Conservation (phyloP, 2,888 invertebrate genomes). For the Drosophila pseudotalamancana region DNA sequence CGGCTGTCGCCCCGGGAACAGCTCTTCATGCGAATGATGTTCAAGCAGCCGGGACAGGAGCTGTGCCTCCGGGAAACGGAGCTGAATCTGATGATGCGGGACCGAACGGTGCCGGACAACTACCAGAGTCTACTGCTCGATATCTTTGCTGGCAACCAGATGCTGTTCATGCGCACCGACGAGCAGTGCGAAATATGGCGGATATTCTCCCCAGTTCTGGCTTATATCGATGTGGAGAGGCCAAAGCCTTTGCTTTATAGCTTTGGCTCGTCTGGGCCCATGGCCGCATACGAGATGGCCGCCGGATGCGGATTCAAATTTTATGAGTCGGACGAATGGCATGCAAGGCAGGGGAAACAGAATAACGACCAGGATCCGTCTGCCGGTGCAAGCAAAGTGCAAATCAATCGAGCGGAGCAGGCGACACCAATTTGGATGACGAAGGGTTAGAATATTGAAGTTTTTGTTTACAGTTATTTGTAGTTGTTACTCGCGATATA, state of each 20-base stretch:
- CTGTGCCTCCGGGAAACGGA: constrained; percentile 47
- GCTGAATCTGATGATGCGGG: constrained; percentile 33
- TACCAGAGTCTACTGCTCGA: constrained; percentile 47
- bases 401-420: constrained; percentile 12
- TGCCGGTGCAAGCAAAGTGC: not conserved
- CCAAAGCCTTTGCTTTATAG: constrained; percentile 49
- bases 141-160: constrained; percentile 58
- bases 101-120: constrained; percentile 8
- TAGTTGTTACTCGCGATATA: not conserved
- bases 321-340: constrained; percentile 56
- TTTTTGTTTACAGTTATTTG: constrained; percentile 7
- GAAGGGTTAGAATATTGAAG: constrained; percentile 3
- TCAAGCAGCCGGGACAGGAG: constrained; percentile 46
- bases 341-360: constrained; percentile 19
- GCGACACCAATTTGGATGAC: constrained; percentile 38
- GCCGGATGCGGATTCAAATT: constrained; percentile 52
- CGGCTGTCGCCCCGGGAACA: constrained; percentile 51
- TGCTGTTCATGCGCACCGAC: constrained; percentile 70
- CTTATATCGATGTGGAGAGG: constrained; percentile 47
- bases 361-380: not conserved
- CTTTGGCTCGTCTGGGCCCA: constrained; percentile 57
- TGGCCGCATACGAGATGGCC: constrained; percentile 57
- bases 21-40: constrained; percentile 64
- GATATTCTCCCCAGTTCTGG: constrained; percentile 56
- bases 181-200: constrained; percentile 72